These are phyloP conservation scores for Drosophila seclusa DNA, from an alignment of 2,888 invertebrate species.

Conservation along the genomic window DNA sequence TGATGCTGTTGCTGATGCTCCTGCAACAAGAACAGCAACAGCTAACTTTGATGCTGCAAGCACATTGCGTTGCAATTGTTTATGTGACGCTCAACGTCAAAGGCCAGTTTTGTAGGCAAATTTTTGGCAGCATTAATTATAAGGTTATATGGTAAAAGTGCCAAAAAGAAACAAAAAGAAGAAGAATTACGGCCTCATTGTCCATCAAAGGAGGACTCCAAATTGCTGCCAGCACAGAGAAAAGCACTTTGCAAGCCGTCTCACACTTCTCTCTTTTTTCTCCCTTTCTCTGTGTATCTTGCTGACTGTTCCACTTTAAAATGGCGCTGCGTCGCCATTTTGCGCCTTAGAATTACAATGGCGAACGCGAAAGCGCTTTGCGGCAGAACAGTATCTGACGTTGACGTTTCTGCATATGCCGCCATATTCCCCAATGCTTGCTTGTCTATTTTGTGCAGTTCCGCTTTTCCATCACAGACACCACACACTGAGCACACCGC, in stretches of 20 bases:
- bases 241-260: constrained; percentile 29
- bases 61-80: constrained; percentile 57
- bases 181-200: constrained; percentile 6
- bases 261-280: not conserved
- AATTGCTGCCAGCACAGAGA: constrained; percentile 29
- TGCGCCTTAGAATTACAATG: constrained; percentile 66
- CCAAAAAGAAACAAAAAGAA: constrained; percentile 15
- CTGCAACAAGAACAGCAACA: constrained; percentile 1
- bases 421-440: constrained; percentile 43
- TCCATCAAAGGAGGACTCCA: constrained; percentile 28
- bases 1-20: constrained; percentile 49
- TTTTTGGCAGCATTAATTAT: constrained; percentile 61
- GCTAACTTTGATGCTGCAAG: constrained; percentile 38
- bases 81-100: constrained; percentile 44
- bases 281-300: not conserved
- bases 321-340: constrained; percentile 63
- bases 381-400: constrained; percentile 50
- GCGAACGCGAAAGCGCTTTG: constrained; percentile 51
- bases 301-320: constrained; percentile 22
- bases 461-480: constrained; percentile 37
- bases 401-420: constrained; percentile 47
- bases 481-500: constrained; percentile 11
- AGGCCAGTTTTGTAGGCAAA: constrained; percentile 44
- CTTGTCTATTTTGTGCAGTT: constrained; percentile 55
- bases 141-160: constrained; percentile 35